A percentile compares a stretch with the other conserved stretches of the same genome.
phyloP scores from a whole-genome alignment of 2,113 vertebrate genomes.

The Tretioscincus oriximinensis region DNA sequence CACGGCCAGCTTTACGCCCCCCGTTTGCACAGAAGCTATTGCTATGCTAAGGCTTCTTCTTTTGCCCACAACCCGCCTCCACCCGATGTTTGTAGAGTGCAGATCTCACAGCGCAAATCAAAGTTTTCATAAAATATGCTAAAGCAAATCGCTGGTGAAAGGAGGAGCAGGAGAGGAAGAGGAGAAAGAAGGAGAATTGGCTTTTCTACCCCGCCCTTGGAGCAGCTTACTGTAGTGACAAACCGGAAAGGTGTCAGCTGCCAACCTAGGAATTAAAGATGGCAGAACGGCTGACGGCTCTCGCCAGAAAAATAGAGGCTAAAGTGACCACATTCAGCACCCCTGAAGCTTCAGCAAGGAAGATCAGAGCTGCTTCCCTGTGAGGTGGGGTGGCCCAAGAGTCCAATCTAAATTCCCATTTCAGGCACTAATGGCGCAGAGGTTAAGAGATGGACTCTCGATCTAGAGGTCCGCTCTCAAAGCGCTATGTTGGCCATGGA shows the following conservation, averaged over 20 bases:
- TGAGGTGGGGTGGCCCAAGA: too few species aligned
- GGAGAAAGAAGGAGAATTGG: too few species aligned
- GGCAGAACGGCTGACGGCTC: background rate
- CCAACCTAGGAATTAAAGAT: background rate
- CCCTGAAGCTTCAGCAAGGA: background rate
- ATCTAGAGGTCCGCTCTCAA: too few species aligned
- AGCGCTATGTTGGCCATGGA: too few species aligned
- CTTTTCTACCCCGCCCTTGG: too few species aligned
- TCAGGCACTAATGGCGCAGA: too few species aligned
- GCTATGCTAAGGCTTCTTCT: background rate
- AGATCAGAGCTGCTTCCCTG: too few species aligned
- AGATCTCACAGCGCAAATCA: conserved; percentile 18
- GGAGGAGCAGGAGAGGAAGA: background rate
- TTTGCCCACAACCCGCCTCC: accelerated
- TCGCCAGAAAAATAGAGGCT: background rate
- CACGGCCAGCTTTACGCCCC: background rate
- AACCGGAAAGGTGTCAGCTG: background rate
- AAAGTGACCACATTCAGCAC: background rate
- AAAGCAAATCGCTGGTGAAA: background rate
- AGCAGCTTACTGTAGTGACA: too few species aligned
- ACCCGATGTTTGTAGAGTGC: background rate
- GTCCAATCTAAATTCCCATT: too few species aligned
- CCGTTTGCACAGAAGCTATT: background rate
- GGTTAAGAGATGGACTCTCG: too few species aligned
- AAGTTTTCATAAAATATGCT: conserved; percentile 11